phyloP scores from a whole-genome alignment of 2,888 invertebrate species.

The Argyresthia goedartella region DNA sequence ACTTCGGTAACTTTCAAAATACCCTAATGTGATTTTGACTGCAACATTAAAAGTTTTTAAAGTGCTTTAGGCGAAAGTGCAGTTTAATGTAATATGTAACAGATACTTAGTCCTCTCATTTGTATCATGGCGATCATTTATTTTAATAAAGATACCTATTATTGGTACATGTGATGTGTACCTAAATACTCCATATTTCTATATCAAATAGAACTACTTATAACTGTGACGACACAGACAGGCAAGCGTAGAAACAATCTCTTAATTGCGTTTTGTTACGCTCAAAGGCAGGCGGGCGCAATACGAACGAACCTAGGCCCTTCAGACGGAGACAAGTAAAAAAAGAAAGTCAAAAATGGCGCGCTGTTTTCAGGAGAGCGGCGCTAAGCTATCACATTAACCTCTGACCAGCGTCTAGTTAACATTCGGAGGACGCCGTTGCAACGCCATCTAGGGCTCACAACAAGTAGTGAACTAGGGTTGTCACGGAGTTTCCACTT shows the following conservation, averaged over 20 bases:
- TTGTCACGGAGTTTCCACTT: slow-evolving; percentile 4
- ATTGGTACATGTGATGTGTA: too few species aligned
- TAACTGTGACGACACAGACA: too few species aligned
- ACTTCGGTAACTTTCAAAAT: slow-evolving; percentile 41
- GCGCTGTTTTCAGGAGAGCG: slow-evolving; percentile 34
- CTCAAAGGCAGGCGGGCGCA: too few species aligned
- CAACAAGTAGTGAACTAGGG: slow-evolving; percentile 16
- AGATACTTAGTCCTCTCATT: too few species aligned
- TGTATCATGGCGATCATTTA: too few species aligned
- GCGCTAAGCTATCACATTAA: slow-evolving; percentile 56
- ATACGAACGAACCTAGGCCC: neutral
- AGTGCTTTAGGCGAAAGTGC: slow-evolving; percentile 33
- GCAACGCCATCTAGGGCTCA: slow-evolving; percentile 18
- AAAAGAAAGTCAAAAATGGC: slow-evolving; percentile 14
- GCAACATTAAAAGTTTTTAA: slow-evolving; percentile 36
- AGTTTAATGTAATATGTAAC: slow-evolving; percentile 1
- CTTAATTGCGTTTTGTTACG: too few species aligned
- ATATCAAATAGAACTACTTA: too few species aligned
- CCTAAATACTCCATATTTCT: too few species aligned
- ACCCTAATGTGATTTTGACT: slow-evolving; percentile 44
- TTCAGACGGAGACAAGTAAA: neutral
- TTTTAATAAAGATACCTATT: too few species aligned
- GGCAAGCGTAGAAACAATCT: too few species aligned
- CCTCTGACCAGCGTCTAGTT: slow-evolving; percentile 49
- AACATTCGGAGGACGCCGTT: slow-evolving; percentile 32